phyloP scores from a whole-genome alignment of 1,140 invertebrate genomes.

The Andrena cerasifolii region DNA sequence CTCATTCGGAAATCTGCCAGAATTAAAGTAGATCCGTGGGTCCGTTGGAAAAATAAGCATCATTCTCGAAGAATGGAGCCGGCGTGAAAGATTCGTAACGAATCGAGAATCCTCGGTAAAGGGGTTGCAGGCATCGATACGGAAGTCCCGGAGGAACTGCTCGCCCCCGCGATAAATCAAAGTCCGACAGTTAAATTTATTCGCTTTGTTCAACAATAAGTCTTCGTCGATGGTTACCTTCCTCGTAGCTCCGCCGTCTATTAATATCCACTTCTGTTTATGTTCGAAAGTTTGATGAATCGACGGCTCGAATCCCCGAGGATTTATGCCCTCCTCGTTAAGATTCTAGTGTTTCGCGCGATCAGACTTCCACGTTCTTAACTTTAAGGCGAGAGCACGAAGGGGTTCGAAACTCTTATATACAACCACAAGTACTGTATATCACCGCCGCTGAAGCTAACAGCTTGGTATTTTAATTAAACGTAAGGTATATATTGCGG shows the following conservation, averaged over 20 bases:
- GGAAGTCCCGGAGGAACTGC: conserved; percentile 14
- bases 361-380: neutral
- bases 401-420: neutral
- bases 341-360: neutral
- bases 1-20: neutral
- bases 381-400: too few relatives aligned
- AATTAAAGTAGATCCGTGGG: neutral
- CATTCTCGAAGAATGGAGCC: neutral
- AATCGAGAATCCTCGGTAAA: neutral
- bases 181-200: conserved; percentile 36
- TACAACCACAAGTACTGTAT: too few relatives aligned
- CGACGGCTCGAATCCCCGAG: neutral
- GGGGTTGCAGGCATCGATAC: conserved; percentile 10
- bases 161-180: conserved; percentile 38
- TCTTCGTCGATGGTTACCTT: neutral
- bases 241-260: neutral
- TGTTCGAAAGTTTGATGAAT: conserved; percentile 26
- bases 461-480: too few relatives aligned
- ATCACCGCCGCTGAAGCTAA: too few relatives aligned
- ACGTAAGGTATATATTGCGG: too few relatives aligned
- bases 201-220: conserved; percentile 11
- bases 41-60: neutral
- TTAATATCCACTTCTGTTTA: conserved; percentile 34
- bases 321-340: conserved; percentile 8
- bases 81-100: conserved; percentile 24